Base-by-base conservation (phyloP, 2,113 vertebrate species). In the Pelusios castaneus region DNA sequence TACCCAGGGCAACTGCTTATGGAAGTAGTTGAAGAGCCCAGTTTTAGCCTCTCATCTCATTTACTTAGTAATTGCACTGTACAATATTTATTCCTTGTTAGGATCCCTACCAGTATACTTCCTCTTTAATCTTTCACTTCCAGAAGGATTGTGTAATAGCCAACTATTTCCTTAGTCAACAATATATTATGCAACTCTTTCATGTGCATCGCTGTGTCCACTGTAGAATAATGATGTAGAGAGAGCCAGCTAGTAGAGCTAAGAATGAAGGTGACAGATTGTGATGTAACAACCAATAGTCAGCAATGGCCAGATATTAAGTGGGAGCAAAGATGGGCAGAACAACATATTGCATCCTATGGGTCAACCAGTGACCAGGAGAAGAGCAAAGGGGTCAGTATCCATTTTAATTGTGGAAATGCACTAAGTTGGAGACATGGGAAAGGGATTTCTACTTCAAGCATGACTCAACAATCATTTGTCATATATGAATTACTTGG, bases 91-190 rank as follows among this genome's bases (percentile, higher is more conserved):
- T 43, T 75, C 38, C 38, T 80, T 83, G 92, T 84, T 49, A 38
- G 88, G 89, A 49, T 0, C 0, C 55, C 90, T 91, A 90, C 76
- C 25, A 79, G 55, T 88, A 85, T 76, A 95, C 12, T 19, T 87
- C 84, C 93, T 6, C 31, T 91, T 95, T 85, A 91, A 89, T 85
- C 89, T 70, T 41, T 10, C 52, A 83, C 34, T 93, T 91, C 93
- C 82, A 79, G 41, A 85, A 85, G 63, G 24, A 49, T 14, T 67
- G 34, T 67, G 60, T 67, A 90, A 34, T 17, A 21, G 1, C 19
- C 29, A n/a, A 2, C 0, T 0, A 0, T 52, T 81, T 84, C 43
- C 38, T 67, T 49, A 58, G 27, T 3, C 2, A 51, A 34, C 2
- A 58, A 25, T 45, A 6, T 9, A 2, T 29, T n/a, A 5, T 0